Base-by-base conservation (phyloP, 2,888 invertebrate genomes). In the Tinea semifulvella region DNA sequence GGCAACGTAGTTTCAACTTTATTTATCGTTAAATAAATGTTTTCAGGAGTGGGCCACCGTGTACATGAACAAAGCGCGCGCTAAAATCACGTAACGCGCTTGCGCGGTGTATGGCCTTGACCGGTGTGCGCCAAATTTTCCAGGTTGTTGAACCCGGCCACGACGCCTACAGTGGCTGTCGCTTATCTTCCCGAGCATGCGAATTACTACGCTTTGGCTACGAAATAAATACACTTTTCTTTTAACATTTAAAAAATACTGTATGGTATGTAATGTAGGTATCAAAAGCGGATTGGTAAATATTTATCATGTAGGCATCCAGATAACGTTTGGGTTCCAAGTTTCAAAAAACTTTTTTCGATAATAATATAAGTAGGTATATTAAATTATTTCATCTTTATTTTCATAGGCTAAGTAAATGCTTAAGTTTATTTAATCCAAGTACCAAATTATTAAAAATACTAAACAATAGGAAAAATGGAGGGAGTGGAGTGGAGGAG, bases 111-210 rank as follows among this genome's bases (percentile, higher is more conserved):
- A 60, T 66, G 80, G 77, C 80, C 80, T 80, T 80, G 80, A 80
- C 80, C 80, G 76, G 68, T 68, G 74, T 76, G 79, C 80, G 80
- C 80, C 80, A 79, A 80, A 80, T 75, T 72, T 74, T 70, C 69
- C 77, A 68, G 79, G 72, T 75, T 77, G 56, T 79, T 75, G 74
- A 74, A 35, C 74, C 73, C 63, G 63, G 47, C 62, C 61, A 56
- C 65, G 66, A 65, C 71, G 71, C 77, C 72, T 73, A 71, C 76
- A 60, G 60, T 69, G 77, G 63, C 64, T 68, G 65, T 53, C 48
- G 49, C 65, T 71, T 73, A 75, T 76, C 76, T 73, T 69, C 40
- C 20, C 11, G 11, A 14, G 22, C 36, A 18, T 36, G 36, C 36
- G 31, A 31, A 7, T 31, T 31, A 14, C 31, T 4, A 31, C 31